Conservation (phyloP, 1,140 invertebrate species). For the Schlechtendalia chinensis region DNA sequence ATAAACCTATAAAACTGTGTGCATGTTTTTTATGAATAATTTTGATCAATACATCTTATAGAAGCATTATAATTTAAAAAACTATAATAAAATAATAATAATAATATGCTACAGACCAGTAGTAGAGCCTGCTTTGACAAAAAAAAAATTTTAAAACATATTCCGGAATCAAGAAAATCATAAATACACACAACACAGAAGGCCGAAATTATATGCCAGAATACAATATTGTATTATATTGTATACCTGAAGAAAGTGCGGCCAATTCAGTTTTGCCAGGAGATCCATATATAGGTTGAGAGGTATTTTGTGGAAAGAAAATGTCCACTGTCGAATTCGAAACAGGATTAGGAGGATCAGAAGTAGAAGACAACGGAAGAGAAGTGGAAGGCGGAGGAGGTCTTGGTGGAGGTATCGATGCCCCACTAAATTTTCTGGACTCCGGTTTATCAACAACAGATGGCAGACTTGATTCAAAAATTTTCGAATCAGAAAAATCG, state of each 20-base stretch:
- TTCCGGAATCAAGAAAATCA: constrained; percentile 16
- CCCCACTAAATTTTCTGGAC: constrained; percentile 36
- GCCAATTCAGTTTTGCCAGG: constrained; percentile 58
- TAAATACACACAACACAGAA: constrained; percentile 22
- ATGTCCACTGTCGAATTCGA: constrained; percentile 52
- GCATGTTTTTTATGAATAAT: neutral
- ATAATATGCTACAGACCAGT: neutral
- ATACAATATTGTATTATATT: constrained; percentile 49
- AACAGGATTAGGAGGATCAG: constrained; percentile 29
- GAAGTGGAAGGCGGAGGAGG: constrained; percentile 59
- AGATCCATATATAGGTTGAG: constrained; percentile 62
- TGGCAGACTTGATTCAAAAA: constrained; percentile 50
- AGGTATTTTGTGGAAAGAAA: constrained; percentile 53
- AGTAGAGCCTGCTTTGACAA: neutral
- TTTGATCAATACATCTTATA: neutral
- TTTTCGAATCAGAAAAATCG: constrained; percentile 58
- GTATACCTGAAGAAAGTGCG: constrained; percentile 38
- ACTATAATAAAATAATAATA: neutral
- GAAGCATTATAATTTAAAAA: neutral
- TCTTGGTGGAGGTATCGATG: constrained; percentile 57
- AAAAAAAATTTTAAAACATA: neutral
- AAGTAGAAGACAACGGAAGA: constrained; percentile 48
- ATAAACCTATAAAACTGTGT: constrained; percentile 7
- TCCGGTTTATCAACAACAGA: constrained; percentile 30
- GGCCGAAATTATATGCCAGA: constrained; percentile 11